phyloP scores from a whole-genome alignment of 2,797 vertebrate genomes.

The Ptychadena robeensis region DNA sequence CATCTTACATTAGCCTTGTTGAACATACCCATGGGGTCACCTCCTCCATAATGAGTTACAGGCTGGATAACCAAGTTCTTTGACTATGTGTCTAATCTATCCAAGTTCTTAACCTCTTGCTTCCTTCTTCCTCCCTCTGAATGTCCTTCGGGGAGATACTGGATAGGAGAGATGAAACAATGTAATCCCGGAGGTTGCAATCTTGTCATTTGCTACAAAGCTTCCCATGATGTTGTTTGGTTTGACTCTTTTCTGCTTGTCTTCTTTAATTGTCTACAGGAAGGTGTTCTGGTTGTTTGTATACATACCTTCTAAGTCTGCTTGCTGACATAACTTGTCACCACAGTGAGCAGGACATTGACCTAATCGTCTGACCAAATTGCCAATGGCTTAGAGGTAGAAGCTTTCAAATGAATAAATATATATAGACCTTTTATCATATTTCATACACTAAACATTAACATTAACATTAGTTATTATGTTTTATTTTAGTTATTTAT shows the following conservation, averaged over 20 bases:
- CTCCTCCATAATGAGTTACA: constrained; percentile 74
- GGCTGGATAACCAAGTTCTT: constrained; percentile 66
- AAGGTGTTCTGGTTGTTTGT: constrained; percentile 65
- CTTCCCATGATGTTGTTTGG: constrained; percentile 71
- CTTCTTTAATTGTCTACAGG: constrained; percentile 72
- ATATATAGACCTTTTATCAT: no score
- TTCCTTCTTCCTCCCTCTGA: constrained; percentile 74
- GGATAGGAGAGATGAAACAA: constrained; percentile 74
- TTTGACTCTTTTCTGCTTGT: constrained; percentile 62
- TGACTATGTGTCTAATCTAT: constrained; percentile 74
- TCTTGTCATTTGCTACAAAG: constrained; percentile 69
- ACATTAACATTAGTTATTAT: no score
- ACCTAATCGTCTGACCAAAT: neutral
- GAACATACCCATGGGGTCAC: constrained; percentile 66
- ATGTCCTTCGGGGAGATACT: constrained; percentile 77
- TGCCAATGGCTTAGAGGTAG: no score
- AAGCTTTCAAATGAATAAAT: no score
- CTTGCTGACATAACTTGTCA: constrained; percentile 49
- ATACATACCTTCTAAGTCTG: constrained; percentile 14
- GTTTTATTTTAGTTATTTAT: no score
- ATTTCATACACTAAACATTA: no score
- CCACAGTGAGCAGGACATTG: neutral
- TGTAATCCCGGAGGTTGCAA: constrained; percentile 67
- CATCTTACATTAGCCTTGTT: constrained; percentile 54
- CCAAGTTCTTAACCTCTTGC: constrained; percentile 76